These are phyloP conservation scores for Hoplodrina ambigua DNA, from an alignment of 2,888 invertebrate genomes.

Conservation along the genomic window DNA sequence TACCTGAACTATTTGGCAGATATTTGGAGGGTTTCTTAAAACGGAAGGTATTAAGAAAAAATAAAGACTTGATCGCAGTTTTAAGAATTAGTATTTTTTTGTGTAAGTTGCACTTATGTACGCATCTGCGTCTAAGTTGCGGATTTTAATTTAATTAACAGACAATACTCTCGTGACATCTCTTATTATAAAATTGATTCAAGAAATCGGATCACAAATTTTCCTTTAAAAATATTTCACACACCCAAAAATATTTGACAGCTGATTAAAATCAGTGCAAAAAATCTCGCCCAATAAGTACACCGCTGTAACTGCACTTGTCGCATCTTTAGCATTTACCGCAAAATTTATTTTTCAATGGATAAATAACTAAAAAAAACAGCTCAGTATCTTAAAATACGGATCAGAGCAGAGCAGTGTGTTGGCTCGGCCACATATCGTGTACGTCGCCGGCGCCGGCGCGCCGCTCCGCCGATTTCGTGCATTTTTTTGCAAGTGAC, in stretches of 20 bases:
- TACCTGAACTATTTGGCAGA: no score
- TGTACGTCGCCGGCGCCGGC: conserved; percentile 69
- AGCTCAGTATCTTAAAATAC: conserved; percentile 53
- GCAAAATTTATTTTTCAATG: conserved; percentile 32
- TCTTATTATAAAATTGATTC: neutral
- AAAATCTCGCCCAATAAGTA: conserved; percentile 25
- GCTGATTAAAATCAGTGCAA: conserved; percentile 29
- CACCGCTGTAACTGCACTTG: conserved; percentile 37
- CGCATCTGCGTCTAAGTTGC: neutral
- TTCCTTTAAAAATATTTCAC: neutral
- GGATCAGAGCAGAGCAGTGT: conserved; percentile 42
- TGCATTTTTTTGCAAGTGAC: conserved; percentile 88
- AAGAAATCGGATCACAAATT: neutral
- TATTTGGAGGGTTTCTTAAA: neutral
- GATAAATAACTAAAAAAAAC: conserved; percentile 37
- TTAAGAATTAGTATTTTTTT: neutral
- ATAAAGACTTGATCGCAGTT: neutral
- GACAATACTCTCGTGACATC: neutral
- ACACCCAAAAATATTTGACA: conserved; percentile 4
- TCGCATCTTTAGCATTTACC: conserved; percentile 31
- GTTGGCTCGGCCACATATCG: conserved; percentile 68
- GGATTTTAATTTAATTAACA: neutral
- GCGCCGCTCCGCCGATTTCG: conserved; percentile 86
- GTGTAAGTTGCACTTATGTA: neutral
- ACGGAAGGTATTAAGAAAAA: neutral